Conservation (phyloP, 1,140 invertebrate genomes). For the Euura saliciscinereae region DNA sequence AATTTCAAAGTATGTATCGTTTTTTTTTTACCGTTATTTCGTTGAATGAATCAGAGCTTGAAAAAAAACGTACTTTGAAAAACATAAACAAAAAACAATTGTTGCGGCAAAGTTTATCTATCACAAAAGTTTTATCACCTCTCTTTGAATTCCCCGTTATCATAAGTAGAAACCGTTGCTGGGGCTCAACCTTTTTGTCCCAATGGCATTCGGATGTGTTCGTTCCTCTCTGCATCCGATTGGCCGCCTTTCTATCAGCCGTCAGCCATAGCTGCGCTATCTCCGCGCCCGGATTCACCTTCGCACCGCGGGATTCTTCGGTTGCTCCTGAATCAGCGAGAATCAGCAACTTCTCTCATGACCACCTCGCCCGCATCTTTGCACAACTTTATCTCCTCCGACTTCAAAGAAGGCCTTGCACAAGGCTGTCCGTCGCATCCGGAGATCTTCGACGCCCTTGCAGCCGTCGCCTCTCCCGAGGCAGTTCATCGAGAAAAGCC, state of each 20-base stretch:
- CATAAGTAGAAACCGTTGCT: conserved; percentile 62
- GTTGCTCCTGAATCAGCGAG: background rate
- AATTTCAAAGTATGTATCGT: background rate
- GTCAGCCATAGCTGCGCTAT: conserved; percentile 30
- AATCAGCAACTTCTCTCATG: background rate
- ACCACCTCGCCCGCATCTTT: background rate
- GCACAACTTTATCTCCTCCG: background rate
- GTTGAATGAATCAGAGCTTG: conserved; percentile 28
- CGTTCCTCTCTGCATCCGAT: conserved; percentile 52
- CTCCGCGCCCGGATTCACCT: background rate
- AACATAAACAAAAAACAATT: conserved; percentile 38
- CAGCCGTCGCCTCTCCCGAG: background rate
- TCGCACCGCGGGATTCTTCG: background rate
- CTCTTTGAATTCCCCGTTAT: conserved; percentile 62
- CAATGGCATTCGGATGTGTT: conserved; percentile 59
- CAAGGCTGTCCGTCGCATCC: background rate
- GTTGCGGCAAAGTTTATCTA: conserved; percentile 32
- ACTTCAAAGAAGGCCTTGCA: background rate
- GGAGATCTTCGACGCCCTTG: background rate
- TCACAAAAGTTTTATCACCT: conserved; percentile 50
- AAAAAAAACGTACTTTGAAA: conserved; percentile 25
- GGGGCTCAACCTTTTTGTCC: conserved; percentile 58
- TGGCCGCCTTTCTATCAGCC: conserved; percentile 56
- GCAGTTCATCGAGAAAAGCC: background rate
- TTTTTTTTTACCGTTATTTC: background rate